Conservation (phyloP, 1,140 invertebrate species). For the Oedothorax gibbosus region DNA sequence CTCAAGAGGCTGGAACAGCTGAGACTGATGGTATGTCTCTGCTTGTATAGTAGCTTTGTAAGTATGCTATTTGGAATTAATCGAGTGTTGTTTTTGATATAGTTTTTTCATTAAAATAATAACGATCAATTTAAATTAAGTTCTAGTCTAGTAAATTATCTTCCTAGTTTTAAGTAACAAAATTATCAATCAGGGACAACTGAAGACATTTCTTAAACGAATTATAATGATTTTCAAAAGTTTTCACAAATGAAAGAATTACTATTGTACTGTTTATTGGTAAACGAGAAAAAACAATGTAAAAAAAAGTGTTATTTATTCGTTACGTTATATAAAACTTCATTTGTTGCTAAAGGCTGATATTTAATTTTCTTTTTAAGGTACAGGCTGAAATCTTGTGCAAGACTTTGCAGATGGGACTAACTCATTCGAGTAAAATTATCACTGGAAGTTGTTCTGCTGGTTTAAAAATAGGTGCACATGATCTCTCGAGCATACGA, state of each 20-base stretch:
- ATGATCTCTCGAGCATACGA: too few relatives aligned
- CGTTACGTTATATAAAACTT: neutral
- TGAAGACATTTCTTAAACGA: neutral
- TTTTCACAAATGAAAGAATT: neutral
- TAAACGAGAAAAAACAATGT: neutral
- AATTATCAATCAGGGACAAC: neutral
- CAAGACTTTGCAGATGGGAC: neutral
- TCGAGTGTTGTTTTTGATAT: neutral
- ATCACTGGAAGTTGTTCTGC: too few relatives aligned
- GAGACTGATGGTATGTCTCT: too few relatives aligned
- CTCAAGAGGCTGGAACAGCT: conserved; percentile 61
- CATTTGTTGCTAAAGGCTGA: neutral
- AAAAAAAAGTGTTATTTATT: neutral
- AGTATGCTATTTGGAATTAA: neutral
- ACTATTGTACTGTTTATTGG: neutral
- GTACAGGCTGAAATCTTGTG: neutral
- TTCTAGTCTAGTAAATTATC: too few relatives aligned
- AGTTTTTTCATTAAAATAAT: neutral
- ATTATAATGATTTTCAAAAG: neutral
- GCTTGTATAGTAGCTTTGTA: neutral
- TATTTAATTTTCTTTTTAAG: neutral
- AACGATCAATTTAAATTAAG: neutral
- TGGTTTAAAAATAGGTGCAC: too few relatives aligned
- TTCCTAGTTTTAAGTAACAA: neutral
- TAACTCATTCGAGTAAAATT: too few relatives aligned